Evolutionary conservation across 2,888 invertebrate species (phyloP), one percentile per base, ranked within the genome.

Genomic region (Aromia moschata): DNA sequence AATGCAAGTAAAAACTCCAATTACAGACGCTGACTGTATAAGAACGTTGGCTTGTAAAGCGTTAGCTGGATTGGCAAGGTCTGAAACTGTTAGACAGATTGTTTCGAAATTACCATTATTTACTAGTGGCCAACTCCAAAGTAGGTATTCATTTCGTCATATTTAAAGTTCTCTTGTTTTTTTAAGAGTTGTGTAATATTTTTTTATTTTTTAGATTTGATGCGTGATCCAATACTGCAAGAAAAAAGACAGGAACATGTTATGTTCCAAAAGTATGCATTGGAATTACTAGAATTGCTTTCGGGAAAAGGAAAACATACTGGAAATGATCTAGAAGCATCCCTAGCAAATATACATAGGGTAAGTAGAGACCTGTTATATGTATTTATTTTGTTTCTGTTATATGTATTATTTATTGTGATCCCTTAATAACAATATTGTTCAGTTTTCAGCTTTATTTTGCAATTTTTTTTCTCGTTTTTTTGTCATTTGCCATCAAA

Each of bases 241-340:
- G 98, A 99, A 81, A 97, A 96, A 80, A 86, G 96, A 0, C 91
- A 92, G 67, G 97, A 98, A 73, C 98, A 99, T 81, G 93, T 95
- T 0, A 89, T 91, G 80, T 99, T 99, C 79, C 97, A 97, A 80
- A 94, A 94, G 75, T 94, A 96, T 78, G 97, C 96, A 0, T 81
- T 94, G 9, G 93, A 95, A 73, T 81, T 99, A 33, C 84, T 99
- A 60, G 96, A 96, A 78, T 84, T 92, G 0, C 91, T 98, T 0
- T 93, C 94, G 1, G 97, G 97, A 0, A 94, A 94, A 83, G 88
- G 90, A n/a, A 93, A 92, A 70, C 88, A 91, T 30, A 87, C 88
- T 70, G 84, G 85, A 15, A 88, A 88, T 18, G 92, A 94, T 78
- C 87, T 93, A 59, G 94, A 94, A 81, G 89, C 92, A 0, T 94